phyloP scores from a whole-genome alignment of 2,797 vertebrate genomes.

The Hybognathus amarus region DNA sequence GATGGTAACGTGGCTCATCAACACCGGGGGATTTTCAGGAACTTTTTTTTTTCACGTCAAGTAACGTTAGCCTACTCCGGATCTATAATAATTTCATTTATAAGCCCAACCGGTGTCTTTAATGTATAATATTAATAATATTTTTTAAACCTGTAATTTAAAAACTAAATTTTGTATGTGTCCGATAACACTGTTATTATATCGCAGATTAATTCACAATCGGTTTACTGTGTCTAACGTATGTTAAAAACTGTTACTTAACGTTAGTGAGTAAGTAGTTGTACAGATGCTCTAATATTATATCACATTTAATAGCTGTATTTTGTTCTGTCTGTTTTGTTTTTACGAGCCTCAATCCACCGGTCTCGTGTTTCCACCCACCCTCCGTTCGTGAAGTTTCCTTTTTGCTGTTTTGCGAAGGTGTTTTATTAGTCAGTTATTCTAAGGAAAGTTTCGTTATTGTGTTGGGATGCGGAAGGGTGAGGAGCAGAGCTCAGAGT shows the following conservation, averaged over 20 bases:
- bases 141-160: background rate
- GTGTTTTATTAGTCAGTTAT: background rate
- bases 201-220: background rate
- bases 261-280: background rate
- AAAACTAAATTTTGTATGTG: background rate
- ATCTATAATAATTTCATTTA: conserved; percentile 9
- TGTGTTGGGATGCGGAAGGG: conserved; percentile 32
- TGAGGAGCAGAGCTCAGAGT: background rate
- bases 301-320: background rate
- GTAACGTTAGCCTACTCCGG: background rate
- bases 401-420: conserved; percentile 17
- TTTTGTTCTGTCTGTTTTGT: background rate
- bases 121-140: background rate
- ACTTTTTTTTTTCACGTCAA: conserved; percentile 24
- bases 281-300: background rate
- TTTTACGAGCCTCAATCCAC: background rate
- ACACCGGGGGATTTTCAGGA: conserved; percentile 38
- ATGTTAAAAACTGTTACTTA: background rate
- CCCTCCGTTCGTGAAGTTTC: background rate
- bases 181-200: background rate
- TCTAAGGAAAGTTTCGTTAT: conserved; percentile 4
- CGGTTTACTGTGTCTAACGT: background rate
- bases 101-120: background rate
- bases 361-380: background rate
- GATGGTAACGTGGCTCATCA: conserved; percentile 41